These are phyloP conservation scores for Drosophila ironensis DNA, from an alignment of 1,140 invertebrate species.

Conservation along the genomic window DNA sequence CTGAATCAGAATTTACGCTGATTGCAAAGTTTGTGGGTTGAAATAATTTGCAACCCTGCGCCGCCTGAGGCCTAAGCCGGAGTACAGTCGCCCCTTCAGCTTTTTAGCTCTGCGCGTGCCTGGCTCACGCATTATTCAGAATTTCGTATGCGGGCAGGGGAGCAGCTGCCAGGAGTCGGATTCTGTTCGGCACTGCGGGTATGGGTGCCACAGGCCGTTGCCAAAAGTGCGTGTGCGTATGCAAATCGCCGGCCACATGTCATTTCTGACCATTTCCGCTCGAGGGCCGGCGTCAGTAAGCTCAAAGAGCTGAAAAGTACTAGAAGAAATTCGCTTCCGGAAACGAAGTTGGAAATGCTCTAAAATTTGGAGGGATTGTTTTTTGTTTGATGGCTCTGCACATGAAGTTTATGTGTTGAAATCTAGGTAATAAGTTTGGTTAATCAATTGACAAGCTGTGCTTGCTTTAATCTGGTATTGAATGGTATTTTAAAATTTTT, in stretches of 20 bases:
- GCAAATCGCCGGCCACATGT: constrained; percentile 75
- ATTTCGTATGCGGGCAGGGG: constrained; percentile 1
- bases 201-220: constrained; percentile 31
- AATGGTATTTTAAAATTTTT: background rate
- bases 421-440: too few relatives aligned
- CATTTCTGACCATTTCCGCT: constrained; percentile 75
- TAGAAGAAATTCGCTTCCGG: background rate
- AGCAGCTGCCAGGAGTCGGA: constrained; percentile 38
- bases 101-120: constrained; percentile 63
- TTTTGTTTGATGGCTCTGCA: too few relatives aligned
- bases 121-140: constrained; percentile 59
- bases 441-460: too few relatives aligned
- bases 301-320: constrained; percentile 38
- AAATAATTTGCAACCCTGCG: constrained; percentile 28
- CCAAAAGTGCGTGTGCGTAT: constrained; percentile 68
- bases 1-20: constrained; percentile 65
- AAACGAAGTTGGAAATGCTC: background rate
- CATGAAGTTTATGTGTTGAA: too few relatives aligned
- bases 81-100: constrained; percentile 68
- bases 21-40: constrained; percentile 44
- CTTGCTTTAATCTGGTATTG: too few relatives aligned
- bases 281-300: constrained; percentile 17
- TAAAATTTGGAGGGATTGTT: background rate
- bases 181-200: constrained; percentile 3
- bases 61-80: constrained; percentile 2